Evolutionary conservation across 2,113 vertebrate species (phyloP), one percentile per base, ranked within the genome.

Genomic region (Falco punctatus): DNA sequence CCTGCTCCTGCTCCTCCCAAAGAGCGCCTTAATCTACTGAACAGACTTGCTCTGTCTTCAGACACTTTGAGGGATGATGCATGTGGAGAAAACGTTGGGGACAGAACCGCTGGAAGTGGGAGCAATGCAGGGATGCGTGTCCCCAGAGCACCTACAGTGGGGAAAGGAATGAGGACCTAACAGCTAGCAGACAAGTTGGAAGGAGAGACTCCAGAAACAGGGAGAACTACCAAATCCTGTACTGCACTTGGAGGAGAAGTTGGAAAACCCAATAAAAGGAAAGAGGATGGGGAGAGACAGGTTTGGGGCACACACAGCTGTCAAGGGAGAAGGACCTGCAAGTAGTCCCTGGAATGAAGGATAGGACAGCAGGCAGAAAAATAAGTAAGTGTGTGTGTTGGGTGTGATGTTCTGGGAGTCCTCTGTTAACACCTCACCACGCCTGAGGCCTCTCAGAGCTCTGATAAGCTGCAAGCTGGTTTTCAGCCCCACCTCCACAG

Each of bases 91-190:
- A 79, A 73, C 1, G 5, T 0, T 38, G 51, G 32, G 32, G 28
- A 65, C 32, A 59, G 77, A 79, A 73, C 9, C 28, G n/a, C 15
- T 48, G 40, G 22, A 94, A 81, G 5, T 3, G 6, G 23, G 28
- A 87, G 13, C 28, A 73, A 9, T 42, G 40, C 40, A 65, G 51
- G 33, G 19, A 42, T 69, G 28, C 55, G 18, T 52, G 16, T 54
- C 27, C 38, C 46, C 64, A 66, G 64, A 83, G 44, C 19, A 40
- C 38, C 61, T 57, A 7, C 0, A 0, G 42, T 8, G 5, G 17
- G 20, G 28, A 89, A 88, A 72, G 24, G 20, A 32, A 38, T 20
- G 10, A 18, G 30, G 3, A 52, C 14, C 38, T 81, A 49, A 49
- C 3, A 61, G 57, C 30, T 44, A 24, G 30, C 33, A 57, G 20